Conservation (phyloP, 1,140 invertebrate species). For the Meteorus sp. region DNA sequence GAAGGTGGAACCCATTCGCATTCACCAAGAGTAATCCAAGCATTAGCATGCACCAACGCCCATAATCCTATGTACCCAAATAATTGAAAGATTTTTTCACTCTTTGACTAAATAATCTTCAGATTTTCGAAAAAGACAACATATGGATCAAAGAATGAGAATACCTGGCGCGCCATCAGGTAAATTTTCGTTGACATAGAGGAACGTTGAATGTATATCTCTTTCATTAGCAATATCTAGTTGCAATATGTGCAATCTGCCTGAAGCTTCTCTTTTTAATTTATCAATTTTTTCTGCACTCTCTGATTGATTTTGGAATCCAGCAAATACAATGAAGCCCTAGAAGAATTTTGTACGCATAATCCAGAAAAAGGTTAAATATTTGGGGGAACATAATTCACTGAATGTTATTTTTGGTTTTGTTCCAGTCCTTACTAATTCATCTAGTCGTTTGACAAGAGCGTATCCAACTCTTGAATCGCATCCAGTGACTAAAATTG, state of each 20-base stretch:
- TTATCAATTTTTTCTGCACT: conserved; percentile 69
- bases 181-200: conserved; percentile 75
- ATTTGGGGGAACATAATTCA: background rate
- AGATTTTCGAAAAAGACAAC: background rate
- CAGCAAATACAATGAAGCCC: conserved; percentile 82
- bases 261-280: conserved; percentile 74
- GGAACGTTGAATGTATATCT: conserved; percentile 71
- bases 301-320: conserved; percentile 67
- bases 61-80: conserved; percentile 67
- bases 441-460: conserved; percentile 74
- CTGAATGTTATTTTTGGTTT: background rate
- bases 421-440: conserved; percentile 58
- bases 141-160: background rate
- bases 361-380: background rate
- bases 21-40: conserved; percentile 84
- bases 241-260: conserved; percentile 72
- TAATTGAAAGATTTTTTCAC: background rate
- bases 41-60: conserved; percentile 88
- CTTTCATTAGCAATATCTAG: conserved; percentile 74
- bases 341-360: conserved; percentile 34
- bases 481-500: conserved; percentile 82
- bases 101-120: background rate
- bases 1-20: conserved; percentile 83
- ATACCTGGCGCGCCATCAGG: conserved; percentile 72
- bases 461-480: conserved; percentile 77